Conservation (phyloP, 2,113 vertebrate genomes). For the Lathamus discolor region DNA sequence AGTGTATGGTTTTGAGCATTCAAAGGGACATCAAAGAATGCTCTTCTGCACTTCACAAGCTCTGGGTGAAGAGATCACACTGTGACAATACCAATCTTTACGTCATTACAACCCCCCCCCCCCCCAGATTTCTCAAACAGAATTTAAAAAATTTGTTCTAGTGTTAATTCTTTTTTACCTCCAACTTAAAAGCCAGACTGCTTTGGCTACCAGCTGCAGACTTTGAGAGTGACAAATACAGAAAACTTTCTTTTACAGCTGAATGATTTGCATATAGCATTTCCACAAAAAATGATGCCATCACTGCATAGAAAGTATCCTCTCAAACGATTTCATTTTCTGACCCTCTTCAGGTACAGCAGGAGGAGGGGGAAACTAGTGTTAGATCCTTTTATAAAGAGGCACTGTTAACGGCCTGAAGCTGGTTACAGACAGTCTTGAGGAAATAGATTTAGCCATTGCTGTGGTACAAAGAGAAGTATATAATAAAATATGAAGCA, state of each 20-base stretch:
- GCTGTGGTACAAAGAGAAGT: not conserved
- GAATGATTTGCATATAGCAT: not conserved
- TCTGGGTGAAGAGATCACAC: not conserved
- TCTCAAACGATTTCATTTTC: not conserved
- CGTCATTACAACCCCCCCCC: not conserved
- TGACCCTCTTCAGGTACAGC: not conserved
- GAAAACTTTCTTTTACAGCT: not conserved
- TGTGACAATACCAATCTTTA: not conserved
- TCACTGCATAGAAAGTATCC: not conserved
- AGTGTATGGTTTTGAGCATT: not conserved
- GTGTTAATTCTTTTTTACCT: not conserved
- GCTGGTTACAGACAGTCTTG: not conserved
- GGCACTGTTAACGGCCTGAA: not conserved
- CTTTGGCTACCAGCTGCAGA: not conserved
- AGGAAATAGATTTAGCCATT: not conserved
- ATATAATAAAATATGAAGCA: not conserved
- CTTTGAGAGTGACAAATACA: not conserved
- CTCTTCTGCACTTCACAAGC: not conserved
- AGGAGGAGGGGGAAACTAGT: not conserved
- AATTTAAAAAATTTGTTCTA: not conserved
- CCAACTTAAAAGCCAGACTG: not conserved
- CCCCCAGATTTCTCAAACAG: not conserved
- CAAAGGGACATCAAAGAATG: not conserved
- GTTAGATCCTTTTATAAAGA: not conserved
- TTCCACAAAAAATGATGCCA: not conserved